phyloP scores from a whole-genome alignment of 2,888 invertebrate species.

The Chrysina gloriosa region DNA sequence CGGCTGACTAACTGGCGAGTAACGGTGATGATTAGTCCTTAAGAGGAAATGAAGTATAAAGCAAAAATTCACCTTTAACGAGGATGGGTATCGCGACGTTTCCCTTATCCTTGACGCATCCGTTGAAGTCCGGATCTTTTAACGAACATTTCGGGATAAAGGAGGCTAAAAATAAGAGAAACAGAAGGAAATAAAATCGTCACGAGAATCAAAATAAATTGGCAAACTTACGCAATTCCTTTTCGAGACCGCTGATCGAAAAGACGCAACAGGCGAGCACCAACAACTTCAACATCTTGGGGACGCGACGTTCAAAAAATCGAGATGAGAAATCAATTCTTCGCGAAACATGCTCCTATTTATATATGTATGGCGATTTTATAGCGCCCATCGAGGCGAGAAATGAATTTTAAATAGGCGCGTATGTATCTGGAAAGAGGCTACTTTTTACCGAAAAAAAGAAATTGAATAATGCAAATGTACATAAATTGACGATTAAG shows the following conservation, averaged over 20 bases:
- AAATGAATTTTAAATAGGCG: no score
- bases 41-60: not conserved
- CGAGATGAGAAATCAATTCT: no score
- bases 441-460: no score
- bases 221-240: slow-evolving; percentile 23
- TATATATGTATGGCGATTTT: no score
- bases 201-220: not conserved
- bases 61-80: not conserved
- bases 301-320: no score
- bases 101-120: slow-evolving; percentile 10
- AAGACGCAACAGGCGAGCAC: not conserved
- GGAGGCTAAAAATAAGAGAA: slow-evolving; percentile 3
- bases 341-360: no score
- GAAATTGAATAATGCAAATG: no score
- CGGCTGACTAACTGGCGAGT: no score
- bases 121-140: slow-evolving; percentile 12
- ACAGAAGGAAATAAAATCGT: not conserved
- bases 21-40: not conserved
- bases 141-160: slow-evolving; percentile 34
- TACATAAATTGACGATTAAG: no score
- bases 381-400: no score
- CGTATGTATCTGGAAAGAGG: no score
- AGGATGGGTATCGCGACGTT: not conserved
- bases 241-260: not conserved
- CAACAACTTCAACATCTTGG: no score